A percentile compares a stretch with the other conserved stretches of the same genome.
Evolutionary conservation across 2,888 invertebrate genomes (phyloP).

Genomic region (Dryomyza anilis): DNA sequence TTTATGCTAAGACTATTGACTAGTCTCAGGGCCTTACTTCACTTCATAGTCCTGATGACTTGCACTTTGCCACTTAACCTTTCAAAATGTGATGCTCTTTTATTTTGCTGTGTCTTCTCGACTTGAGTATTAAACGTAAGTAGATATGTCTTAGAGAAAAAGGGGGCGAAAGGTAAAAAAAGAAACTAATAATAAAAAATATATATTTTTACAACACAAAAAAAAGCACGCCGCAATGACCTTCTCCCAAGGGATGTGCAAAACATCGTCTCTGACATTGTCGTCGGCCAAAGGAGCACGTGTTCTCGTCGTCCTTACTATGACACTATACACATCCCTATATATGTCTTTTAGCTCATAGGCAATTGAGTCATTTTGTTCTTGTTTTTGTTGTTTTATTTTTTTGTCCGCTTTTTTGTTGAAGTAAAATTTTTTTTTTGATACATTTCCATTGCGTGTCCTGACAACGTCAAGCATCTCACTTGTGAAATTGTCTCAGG

Average conservation of each 20-base stretch:
- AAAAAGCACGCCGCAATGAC: background rate
- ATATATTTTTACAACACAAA: conserved; percentile 10
- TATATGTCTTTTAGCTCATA: no score
- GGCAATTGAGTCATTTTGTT: conserved; percentile 15
- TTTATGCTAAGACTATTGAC: no score
- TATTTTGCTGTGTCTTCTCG: background rate
- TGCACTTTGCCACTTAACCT: conserved; percentile 31
- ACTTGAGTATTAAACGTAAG: background rate
- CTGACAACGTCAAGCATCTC: background rate
- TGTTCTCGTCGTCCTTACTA: background rate
- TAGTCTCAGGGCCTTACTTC: no score
- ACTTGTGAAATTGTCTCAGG: background rate
- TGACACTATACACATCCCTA: background rate
- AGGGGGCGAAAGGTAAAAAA: background rate
- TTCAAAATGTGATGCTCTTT: conserved; percentile 25
- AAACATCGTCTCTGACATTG: background rate
- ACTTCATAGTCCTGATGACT: conserved; percentile 19
- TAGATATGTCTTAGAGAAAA: no score
- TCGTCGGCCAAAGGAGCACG: background rate
- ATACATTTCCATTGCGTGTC: no score
- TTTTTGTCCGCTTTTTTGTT: no score
- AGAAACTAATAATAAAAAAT: background rate
- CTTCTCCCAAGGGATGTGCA: background rate
- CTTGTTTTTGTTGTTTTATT: no score
- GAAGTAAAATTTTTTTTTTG: background rate